A percentile compares a stretch with the other conserved stretches of the same genome.
These are phyloP conservation scores for Cheilinus undulatus DNA, from an alignment of 2,113 vertebrate species.

Conservation along the genomic window DNA sequence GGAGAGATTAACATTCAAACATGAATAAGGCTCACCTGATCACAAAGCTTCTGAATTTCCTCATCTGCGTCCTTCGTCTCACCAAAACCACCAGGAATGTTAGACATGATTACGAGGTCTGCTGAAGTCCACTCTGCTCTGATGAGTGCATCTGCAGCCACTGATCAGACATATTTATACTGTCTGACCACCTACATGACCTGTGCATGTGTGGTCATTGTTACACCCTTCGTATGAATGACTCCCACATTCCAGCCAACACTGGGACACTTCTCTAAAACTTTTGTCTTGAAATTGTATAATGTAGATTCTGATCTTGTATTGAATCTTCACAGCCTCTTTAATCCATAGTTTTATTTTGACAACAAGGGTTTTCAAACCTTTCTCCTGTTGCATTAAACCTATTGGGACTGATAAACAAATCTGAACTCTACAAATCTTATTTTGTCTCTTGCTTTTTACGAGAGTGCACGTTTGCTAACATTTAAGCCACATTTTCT, in stretches of 20 bases:
- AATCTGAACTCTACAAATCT: no score
- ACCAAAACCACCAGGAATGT: neutral
- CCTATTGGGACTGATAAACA: no score
- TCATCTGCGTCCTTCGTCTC: neutral
- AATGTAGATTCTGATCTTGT: neutral
- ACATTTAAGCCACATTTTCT: no score
- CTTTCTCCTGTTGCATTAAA: no score
- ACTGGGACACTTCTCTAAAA: neutral
- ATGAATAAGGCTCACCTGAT: constrained; percentile 18
- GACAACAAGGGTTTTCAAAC: no score
- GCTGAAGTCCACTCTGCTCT: neutral
- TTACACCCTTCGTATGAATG: neutral
- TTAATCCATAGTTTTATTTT: no score
- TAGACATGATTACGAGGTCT: neutral
- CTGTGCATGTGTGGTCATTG: neutral
- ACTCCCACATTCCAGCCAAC: neutral
- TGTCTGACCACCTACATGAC: neutral
- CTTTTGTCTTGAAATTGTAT: neutral
- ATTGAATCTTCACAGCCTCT: no score
- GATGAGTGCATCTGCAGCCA: neutral
- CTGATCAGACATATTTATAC: constrained; percentile 1
- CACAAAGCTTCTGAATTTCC: neutral
- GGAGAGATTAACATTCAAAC: neutral
- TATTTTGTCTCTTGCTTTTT: no score
- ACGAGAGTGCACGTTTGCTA: no score